phyloP scores from a whole-genome alignment of 2,797 vertebrate species.

The Bradypus variegatus region DNA sequence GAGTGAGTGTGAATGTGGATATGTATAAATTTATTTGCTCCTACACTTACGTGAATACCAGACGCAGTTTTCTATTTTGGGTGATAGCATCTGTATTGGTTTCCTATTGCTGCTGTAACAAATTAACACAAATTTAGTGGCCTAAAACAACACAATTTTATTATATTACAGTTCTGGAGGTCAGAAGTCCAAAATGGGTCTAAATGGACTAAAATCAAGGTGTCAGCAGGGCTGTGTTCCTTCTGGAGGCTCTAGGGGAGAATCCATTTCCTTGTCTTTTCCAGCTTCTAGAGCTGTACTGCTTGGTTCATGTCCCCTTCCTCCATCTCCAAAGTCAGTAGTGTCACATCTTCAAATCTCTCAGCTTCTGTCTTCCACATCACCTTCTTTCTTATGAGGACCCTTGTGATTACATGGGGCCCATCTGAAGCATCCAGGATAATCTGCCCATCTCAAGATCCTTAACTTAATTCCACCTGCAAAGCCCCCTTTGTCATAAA shows the following conservation, averaged over 20 bases:
- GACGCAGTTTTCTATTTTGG: background rate
- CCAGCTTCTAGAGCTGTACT: background rate
- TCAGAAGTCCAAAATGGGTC: background rate
- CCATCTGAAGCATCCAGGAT: background rate
- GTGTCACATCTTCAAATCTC: background rate
- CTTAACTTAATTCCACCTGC: background rate
- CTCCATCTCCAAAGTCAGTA: background rate
- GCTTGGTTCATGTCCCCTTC: background rate
- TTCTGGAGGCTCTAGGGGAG: background rate
- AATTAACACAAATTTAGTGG: background rate
- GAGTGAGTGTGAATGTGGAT: background rate
- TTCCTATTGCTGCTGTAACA: background rate
- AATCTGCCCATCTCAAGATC: background rate
- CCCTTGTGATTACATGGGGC: background rate
- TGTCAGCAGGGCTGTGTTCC: background rate
- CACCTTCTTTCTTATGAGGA: background rate
- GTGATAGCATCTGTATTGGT: background rate
- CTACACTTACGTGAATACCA: background rate
- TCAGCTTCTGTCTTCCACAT: background rate
- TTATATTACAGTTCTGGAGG: background rate
- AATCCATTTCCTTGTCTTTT: background rate
- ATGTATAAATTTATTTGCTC: background rate
- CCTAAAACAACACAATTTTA: background rate
- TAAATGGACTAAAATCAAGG: background rate
- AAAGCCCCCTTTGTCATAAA: background rate